A percentile compares a stretch with the other conserved stretches of the same genome.
Conservation (phyloP, 2,113 vertebrate genomes). For the Poeciliopsis prolifica region DNA sequence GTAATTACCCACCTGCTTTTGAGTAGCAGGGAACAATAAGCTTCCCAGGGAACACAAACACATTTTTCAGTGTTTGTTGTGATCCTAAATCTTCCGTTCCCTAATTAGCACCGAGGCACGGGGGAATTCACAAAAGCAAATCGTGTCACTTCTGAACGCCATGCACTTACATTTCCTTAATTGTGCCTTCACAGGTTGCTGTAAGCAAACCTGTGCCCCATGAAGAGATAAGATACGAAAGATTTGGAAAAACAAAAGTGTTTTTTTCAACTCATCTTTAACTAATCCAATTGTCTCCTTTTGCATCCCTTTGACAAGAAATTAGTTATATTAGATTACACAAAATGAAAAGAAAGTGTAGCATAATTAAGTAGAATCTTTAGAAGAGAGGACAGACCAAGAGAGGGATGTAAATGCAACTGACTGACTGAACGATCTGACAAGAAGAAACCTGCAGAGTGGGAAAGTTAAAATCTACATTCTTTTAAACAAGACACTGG, state of each 20-base stretch:
- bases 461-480: background rate
- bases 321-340: background rate
- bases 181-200: background rate
- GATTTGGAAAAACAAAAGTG: background rate
- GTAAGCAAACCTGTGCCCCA: conserved; percentile 12
- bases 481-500: conserved; percentile 9
- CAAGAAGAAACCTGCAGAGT: background rate
- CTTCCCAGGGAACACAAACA: conserved; percentile 31
- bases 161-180: conserved; percentile 13
- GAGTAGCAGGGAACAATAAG: conserved; percentile 38
- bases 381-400: background rate
- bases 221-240: conserved; percentile 11
- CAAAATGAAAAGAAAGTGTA: background rate
- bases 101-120: conserved; percentile 45
- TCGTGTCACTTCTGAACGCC: background rate
- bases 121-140: conserved; percentile 22
- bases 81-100: conserved; percentile 23
- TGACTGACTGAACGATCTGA: background rate
- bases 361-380: background rate
- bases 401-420: background rate
- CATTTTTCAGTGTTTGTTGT: conserved; percentile 36
- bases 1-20: conserved; percentile 29
- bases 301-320: no score
- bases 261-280: background rate
- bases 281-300: background rate